Conservation (phyloP, 2,797 vertebrate genomes). For the Danio choprae region DNA sequence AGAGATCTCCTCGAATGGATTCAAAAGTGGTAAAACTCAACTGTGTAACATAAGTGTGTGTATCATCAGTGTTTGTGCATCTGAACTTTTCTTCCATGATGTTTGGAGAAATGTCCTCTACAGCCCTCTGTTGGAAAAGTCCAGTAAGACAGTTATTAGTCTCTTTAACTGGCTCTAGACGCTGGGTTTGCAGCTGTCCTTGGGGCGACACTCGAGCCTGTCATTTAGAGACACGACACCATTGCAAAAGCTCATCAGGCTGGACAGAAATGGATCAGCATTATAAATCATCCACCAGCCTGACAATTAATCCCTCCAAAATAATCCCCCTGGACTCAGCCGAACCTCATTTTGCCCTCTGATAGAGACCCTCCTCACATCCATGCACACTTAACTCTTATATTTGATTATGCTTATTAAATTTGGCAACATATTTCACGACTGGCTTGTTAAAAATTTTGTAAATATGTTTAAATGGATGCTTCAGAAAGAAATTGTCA, state of each 20-base stretch:
- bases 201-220: conserved; percentile 69
- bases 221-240: conserved; percentile 71
- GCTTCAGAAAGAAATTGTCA: not conserved
- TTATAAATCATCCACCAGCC: conserved; percentile 63
- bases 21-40: no score
- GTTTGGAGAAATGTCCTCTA: not conserved
- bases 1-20: no score
- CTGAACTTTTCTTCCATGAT: no score
- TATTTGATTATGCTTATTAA: conserved; percentile 4
- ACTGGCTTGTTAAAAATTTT: not conserved
- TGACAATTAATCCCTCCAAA: conserved; percentile 61
- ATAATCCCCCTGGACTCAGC: conserved; percentile 58
- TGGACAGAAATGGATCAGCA: conserved; percentile 66
- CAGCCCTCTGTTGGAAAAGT: conserved; percentile 45
- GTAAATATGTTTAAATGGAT: not conserved
- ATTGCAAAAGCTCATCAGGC: conserved; percentile 66
- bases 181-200: conserved; percentile 75
- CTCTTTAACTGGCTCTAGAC: conserved; percentile 61
- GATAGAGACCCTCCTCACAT: conserved; percentile 10
- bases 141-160: conserved; percentile 24
- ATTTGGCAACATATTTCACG: not conserved
- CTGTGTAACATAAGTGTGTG: no score
- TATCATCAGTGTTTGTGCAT: no score
- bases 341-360: conserved; percentile 31
- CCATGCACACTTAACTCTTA: conserved; percentile 7